Evolutionary conservation across 1,140 invertebrate genomes (phyloP), one percentile per base, ranked within the genome.

Genomic region (Lasioglossum albipes): DNA sequence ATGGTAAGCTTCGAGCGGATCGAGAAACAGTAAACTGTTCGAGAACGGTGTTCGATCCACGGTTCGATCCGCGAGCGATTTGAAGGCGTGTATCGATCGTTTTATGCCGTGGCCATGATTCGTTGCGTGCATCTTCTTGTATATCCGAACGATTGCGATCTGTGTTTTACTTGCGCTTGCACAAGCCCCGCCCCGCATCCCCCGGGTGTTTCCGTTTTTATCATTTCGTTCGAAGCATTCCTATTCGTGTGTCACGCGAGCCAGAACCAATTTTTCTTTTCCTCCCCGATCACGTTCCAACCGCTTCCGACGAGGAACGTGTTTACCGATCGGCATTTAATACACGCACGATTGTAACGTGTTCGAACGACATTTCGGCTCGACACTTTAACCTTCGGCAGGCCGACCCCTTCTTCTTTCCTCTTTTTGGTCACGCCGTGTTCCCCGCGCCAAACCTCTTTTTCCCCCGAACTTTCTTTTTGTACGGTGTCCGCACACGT

Each of bases 151-250:
- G 52, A 68, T 75, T 42, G 65, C 45, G 72, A 80, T 68, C 18
- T 75, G 72, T 75, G 57, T 80, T 75, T 68, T 75, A 74, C 42
- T 68, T 80, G 49, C 52, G 72, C 74, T 68, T 80, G 78, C 78
- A 75, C 72, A 54, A 68, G 41, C 45, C 27, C 41, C 22, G 20
- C 16, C 62, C 36, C 65, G 36, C 18, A 27, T 22, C 41, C 49
- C 10, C 61, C 41, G 57, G 57, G 45, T 27, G 27, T 74, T 79
- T 78, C 31, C 16, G 16, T 61, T 80, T 12, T 52, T 36, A n/a
- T 20, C 20, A n/a, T 68, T 75, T 67, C 42, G 12, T 79, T 42
- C 64, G 57, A 80, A 75, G 78, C 78, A 80, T 80, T 80, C 78
- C 78, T 57, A 49, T 49, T 45, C 13, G 9, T 62, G 16, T 54